Conservation (phyloP, 2,888 invertebrate genomes). For the Dolichomitus sp. region DNA sequence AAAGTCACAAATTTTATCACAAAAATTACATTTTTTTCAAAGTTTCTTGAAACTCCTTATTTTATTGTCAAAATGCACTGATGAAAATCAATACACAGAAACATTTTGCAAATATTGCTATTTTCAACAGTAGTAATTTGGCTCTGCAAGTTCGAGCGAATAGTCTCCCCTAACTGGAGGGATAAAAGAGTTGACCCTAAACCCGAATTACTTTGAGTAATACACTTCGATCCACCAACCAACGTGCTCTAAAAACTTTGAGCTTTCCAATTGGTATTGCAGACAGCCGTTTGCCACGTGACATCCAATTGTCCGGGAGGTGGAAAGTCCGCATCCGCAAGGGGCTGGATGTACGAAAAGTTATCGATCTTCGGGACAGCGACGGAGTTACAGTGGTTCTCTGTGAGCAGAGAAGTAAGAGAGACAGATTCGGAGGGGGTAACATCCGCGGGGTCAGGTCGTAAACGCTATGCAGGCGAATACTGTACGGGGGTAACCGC, state of each 20-base stretch:
- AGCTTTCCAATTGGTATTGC: not conserved
- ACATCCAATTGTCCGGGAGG: not conserved
- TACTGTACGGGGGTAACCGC: slow-evolving; percentile 67
- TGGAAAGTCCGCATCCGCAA: slow-evolving; percentile 13
- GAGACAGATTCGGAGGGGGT: slow-evolving; percentile 47
- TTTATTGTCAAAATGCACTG: no score
- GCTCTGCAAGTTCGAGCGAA: no score
- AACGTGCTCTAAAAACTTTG: not conserved
- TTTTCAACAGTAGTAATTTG: no score
- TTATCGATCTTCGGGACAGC: slow-evolving; percentile 55
- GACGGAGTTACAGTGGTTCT: slow-evolving; percentile 8
- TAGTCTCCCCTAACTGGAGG: no score
- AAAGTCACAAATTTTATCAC: no score
- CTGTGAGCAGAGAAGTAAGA: slow-evolving; percentile 13
- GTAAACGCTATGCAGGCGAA: slow-evolving; percentile 61
- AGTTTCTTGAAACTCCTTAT: no score
- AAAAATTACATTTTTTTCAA: no score
- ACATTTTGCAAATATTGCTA: not conserved
- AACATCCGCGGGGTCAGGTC: slow-evolving; percentile 52
- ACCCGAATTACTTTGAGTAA: not conserved
- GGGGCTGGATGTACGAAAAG: slow-evolving; percentile 41
- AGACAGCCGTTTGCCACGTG: not conserved
- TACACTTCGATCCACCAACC: not conserved
- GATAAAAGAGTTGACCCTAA: not conserved
- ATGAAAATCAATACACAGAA: not conserved